Base-by-base conservation (phyloP, 2,888 invertebrate species). In the Sarcophaga rosellei region DNA sequence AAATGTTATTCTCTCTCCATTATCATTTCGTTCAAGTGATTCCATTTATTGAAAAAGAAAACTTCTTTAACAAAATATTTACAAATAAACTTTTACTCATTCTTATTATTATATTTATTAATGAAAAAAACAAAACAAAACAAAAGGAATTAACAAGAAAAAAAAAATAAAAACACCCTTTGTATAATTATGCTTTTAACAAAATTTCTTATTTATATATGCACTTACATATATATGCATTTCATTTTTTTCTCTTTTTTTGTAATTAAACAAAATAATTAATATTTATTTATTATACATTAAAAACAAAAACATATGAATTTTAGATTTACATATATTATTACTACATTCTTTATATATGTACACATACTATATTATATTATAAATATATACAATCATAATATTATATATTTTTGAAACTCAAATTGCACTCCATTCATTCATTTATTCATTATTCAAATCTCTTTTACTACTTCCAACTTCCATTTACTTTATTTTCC, bases 1-100 rank as follows among this genome's bases (percentile, higher is more conserved):
- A 35, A 35, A 35, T 35, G 35, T 35, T 35, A 35, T 35, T 25
- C 44, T 53, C 59, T 77, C 62, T 81, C 66, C 66, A 45, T 80
- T 65, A 44, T 45, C 61, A 83, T 65, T 69, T 66, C 25, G 35
- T 75, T 70, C 70, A 80, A 86, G 86, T 79, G 83, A 86, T 86
- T 86, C 86, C 86, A 86, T 78, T 86, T 70, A 57, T 25, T 61
- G 23, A 21, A 68, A 81, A 74, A 61, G 1, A 44, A 66, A 61
- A 62, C 17, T 57, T 15, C 53, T n/a, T 59, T 73, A 72, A 72
- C 61, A 61, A 66, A 61, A 23, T 45, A 70, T 21, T 63, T 76
- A 70, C 25, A 53, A 45, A 82, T 57, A 76, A 61, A 35, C 11
- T 20, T 74, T 45, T 81, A 35, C 20, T 68, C n/a, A 62, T 44